Conservation (phyloP, 2,113 vertebrate species). For the Carassius auratus region DNA sequence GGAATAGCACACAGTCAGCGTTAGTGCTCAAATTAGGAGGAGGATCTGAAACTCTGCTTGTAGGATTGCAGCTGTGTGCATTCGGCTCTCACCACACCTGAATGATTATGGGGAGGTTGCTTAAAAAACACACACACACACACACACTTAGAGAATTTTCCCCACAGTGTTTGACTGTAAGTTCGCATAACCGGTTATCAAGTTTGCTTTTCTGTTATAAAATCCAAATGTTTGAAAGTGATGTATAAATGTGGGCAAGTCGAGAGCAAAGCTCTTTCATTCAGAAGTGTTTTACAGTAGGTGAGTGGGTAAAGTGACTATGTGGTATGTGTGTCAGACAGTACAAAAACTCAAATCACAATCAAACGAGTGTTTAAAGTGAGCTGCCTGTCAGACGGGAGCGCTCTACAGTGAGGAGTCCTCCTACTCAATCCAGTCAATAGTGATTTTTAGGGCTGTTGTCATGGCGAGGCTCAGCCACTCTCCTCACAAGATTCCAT, state of each 20-base stretch:
- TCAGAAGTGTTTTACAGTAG: background rate
- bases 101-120: slow-evolving; percentile 7
- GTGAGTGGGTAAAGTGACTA: background rate
- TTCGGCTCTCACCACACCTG: slow-evolving; percentile 19
- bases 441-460: background rate
- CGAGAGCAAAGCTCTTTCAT: background rate
- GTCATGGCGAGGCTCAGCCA: slow-evolving; percentile 14
- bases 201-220: background rate
- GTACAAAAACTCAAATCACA: slow-evolving; percentile 19
- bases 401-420: background rate
- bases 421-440: slow-evolving; percentile 2
- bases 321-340: background rate
- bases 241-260: background rate
- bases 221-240: background rate
- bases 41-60: slow-evolving; percentile 11
- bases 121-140: background rate
- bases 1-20: slow-evolving; percentile 42
- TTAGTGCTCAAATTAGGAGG: slow-evolving; percentile 28
- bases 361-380: background rate
- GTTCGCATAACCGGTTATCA: background rate
- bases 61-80: slow-evolving; percentile 18
- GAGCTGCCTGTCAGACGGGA: background rate
- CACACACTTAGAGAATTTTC: too few relatives aligned
- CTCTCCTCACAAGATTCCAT: slow-evolving; percentile 45
- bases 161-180: background rate